phyloP scores from a whole-genome alignment of 1,140 invertebrate species.

The Colletes gigas region DNA sequence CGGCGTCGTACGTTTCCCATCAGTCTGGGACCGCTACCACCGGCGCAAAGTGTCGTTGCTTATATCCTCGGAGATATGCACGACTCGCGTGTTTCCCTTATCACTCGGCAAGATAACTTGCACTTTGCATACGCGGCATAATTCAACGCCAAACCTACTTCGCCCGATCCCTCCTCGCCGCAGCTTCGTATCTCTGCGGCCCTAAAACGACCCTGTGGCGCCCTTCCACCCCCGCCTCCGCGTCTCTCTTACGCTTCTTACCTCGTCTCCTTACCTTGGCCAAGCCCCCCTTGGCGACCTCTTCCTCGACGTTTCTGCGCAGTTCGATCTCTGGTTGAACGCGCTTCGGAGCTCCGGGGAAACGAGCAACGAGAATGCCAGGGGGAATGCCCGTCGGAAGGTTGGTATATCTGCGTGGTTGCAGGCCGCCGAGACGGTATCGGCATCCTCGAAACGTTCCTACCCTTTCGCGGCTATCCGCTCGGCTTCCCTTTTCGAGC shows the following conservation, averaged over 20 bases:
- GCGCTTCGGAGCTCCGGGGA: slow-evolving; percentile 26
- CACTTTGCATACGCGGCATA: slow-evolving; percentile 79
- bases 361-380: slow-evolving; percentile 37
- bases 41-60: slow-evolving; percentile 70
- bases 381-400: slow-evolving; percentile 18
- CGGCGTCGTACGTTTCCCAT: slow-evolving; percentile 31
- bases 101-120: slow-evolving; percentile 77
- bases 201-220: slow-evolving; percentile 27
- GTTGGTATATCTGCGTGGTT: slow-evolving; percentile 37
- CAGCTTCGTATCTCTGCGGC: slow-evolving; percentile 29
- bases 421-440: slow-evolving; percentile 29
- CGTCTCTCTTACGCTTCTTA: slow-evolving; percentile 25
- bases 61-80: slow-evolving; percentile 75
- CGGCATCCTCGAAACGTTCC: slow-evolving; percentile 30
- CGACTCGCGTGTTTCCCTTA: slow-evolving; percentile 78
- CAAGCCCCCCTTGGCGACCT: slow-evolving; percentile 17
- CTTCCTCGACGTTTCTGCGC: slow-evolving; percentile 48
- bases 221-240: not conserved
- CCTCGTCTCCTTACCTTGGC: slow-evolving; percentile 25
- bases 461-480: slow-evolving; percentile 42
- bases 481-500: slow-evolving; percentile 42
- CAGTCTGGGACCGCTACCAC: slow-evolving; percentile 3
- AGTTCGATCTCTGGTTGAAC: slow-evolving; percentile 52
- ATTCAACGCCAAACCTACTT: slow-evolving; percentile 73
- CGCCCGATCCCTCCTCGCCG: slow-evolving; percentile 1